A percentile compares a stretch with the other conserved stretches of the same genome.
These are phyloP conservation scores for Archaeoteleia sp. DNA, from an alignment of 2,888 invertebrate genomes.

Conservation along the genomic window DNA sequence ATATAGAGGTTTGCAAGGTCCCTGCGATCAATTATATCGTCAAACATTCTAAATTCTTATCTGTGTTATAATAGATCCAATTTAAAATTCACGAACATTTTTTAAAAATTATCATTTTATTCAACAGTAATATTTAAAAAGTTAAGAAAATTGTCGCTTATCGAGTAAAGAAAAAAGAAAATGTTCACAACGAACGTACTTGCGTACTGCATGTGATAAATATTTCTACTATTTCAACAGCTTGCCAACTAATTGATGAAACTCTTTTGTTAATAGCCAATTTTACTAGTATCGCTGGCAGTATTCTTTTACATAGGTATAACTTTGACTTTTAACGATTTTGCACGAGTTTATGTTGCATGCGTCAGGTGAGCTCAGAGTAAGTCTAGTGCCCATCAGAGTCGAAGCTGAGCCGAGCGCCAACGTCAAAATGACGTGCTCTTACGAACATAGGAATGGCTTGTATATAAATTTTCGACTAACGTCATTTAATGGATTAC, in stretches of 20 bases:
- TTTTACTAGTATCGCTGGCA: conserved; percentile 4
- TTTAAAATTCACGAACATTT: too few relatives aligned
- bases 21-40: too few relatives aligned
- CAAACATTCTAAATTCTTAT: too few relatives aligned
- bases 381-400: conserved; percentile 76
- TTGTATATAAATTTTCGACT: conserved; percentile 74
- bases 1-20: too few relatives aligned
- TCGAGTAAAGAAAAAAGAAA: too few relatives aligned
- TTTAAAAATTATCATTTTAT: too few relatives aligned
- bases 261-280: not conserved
- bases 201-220: not conserved
- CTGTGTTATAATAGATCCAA: too few relatives aligned
- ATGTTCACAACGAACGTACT: too few relatives aligned
- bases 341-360: conserved; percentile 51
- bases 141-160: too few relatives aligned
- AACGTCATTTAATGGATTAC: conserved; percentile 54
- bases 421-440: conserved; percentile 75
- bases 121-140: too few relatives aligned
- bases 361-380: conserved; percentile 71
- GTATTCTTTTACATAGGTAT: conserved; percentile 4
- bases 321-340: conserved; percentile 15
- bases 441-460: conserved; percentile 73
- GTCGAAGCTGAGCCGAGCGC: conserved; percentile 72
- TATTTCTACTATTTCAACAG: not conserved
- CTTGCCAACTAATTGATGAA: conserved; percentile 2